These are phyloP conservation scores for Parus major DNA, from an alignment of 2,113 vertebrate species.

Conservation along the genomic window DNA sequence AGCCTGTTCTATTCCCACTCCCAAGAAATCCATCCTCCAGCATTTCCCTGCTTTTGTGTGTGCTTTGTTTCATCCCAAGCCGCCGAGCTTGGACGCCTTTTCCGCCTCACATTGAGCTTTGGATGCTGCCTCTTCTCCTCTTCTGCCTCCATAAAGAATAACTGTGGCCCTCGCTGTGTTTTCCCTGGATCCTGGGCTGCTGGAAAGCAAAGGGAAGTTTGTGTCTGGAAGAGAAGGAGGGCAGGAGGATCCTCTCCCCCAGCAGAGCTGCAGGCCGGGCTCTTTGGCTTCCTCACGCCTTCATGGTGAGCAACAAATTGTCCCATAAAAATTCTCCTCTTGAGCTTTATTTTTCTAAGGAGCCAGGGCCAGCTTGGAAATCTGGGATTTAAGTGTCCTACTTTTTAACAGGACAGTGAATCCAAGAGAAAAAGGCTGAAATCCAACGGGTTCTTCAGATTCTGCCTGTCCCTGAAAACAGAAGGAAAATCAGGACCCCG, in stretches of 20 bases:
- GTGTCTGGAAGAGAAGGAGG: background rate
- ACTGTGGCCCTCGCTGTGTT: background rate
- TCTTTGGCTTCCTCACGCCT: background rate
- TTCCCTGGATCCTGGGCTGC: conserved; percentile 12
- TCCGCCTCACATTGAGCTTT: conserved; percentile 7
- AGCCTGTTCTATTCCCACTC: conserved; percentile 20
- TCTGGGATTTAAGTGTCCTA: background rate
- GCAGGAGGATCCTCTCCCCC: background rate
- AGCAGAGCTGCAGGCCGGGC: background rate
- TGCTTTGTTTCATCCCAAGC: conserved; percentile 33
- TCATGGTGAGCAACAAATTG: conserved; percentile 17
- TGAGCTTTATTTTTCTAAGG: background rate
- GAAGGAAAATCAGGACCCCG: background rate
- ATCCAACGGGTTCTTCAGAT: rapidly evolving
- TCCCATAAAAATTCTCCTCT: background rate
- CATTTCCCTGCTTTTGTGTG: background rate
- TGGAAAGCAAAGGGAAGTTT: background rate
- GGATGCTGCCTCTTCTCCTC: background rate
- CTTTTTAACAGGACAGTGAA: background rate
- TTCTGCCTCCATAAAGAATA: conserved; percentile 20
- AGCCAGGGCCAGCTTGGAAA: background rate
- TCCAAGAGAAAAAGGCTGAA: background rate
- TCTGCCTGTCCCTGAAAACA: background rate
- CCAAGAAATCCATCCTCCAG: conserved; percentile 5
- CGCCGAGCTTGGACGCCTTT: conserved; percentile 1